These are phyloP conservation scores for Cololabis saira DNA, from an alignment of 2,113 vertebrate species.

Conservation along the genomic window DNA sequence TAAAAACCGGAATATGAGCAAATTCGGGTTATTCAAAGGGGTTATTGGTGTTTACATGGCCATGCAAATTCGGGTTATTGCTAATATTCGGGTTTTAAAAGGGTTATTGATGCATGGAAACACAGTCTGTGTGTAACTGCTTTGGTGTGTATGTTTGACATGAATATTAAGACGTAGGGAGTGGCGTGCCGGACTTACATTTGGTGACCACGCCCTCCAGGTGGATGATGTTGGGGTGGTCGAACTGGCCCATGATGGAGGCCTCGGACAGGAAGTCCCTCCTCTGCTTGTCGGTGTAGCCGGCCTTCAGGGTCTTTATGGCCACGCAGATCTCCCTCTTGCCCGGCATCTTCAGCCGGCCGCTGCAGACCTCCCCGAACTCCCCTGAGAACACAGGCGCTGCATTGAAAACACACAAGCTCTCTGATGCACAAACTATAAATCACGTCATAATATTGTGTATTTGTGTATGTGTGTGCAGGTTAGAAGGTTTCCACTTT, in stretches of 20 bases:
- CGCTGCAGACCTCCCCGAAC: constrained; percentile 97
- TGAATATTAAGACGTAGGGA: no score
- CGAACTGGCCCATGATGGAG: constrained; percentile 99
- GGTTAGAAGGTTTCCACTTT: constrained; percentile 49
- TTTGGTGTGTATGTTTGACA: neutral
- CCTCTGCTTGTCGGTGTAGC: constrained; percentile 97
- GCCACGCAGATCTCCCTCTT: constrained; percentile 98
- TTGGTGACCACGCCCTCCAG: constrained; percentile 98
- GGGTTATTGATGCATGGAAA: no score
- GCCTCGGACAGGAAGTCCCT: constrained; percentile 97
- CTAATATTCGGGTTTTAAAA: no score
- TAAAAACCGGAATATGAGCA: no score
- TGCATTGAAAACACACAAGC: constrained; percentile 10
- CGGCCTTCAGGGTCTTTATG: constrained; percentile 97
- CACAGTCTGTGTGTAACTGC: constrained; percentile 7
- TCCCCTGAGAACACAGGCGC: constrained; percentile 82
- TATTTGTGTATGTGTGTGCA: constrained; percentile 25
- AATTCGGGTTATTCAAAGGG: no score
- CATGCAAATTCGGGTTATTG: no score
- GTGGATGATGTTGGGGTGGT: constrained; percentile 98
- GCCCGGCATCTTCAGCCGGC: constrained; percentile 94
- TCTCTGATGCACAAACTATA: constrained; percentile 7
- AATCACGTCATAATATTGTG: constrained; percentile 34
- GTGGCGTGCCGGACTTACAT: constrained; percentile 84
- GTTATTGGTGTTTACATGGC: no score